phyloP scores from a whole-genome alignment of 2,888 invertebrate genomes.

The Athripsodes cinereus region DNA sequence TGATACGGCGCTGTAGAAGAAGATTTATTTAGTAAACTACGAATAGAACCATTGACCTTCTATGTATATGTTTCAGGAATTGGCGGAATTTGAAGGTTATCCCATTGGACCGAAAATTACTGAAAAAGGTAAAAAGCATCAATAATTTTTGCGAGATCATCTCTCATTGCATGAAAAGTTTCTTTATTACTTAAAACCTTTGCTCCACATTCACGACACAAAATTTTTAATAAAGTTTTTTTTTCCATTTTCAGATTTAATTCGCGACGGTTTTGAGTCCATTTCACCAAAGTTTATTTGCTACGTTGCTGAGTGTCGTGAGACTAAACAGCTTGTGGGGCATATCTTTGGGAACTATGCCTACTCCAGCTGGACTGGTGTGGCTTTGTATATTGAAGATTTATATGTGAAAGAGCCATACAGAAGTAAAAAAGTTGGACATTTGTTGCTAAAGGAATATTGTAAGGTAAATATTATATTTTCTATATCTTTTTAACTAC shows the following conservation, averaged over 20 bases:
- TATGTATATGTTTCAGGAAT: constrained; percentile 50
- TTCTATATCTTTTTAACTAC: too few species aligned
- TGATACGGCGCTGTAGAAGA: too few species aligned
- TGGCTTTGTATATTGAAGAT: constrained; percentile 67
- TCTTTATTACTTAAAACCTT: background rate
- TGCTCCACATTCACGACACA: background rate
- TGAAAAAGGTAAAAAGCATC: constrained; percentile 37
- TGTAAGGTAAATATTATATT: constrained; percentile 26
- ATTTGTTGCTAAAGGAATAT: constrained; percentile 22
- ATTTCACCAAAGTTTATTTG: constrained; percentile 56
- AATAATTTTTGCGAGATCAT: background rate
- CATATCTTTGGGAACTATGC: constrained; percentile 63
- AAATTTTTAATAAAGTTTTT: background rate
- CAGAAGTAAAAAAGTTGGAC: constrained; percentile 23
- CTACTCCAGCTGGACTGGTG: constrained; percentile 73
- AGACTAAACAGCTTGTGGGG: constrained; percentile 48
- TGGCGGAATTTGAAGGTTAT: constrained; percentile 61
- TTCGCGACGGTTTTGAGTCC: constrained; percentile 62
- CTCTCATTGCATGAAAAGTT: background rate
- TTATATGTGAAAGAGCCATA: constrained; percentile 56
- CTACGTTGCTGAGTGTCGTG: constrained; percentile 53
- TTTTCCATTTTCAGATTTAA: constrained; percentile 44
- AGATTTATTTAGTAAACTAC: too few species aligned
- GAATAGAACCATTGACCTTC: background rate
- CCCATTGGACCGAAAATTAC: constrained; percentile 55